phyloP scores from a whole-genome alignment of 2,888 invertebrate species.

The Allophyes oxyacanthae region DNA sequence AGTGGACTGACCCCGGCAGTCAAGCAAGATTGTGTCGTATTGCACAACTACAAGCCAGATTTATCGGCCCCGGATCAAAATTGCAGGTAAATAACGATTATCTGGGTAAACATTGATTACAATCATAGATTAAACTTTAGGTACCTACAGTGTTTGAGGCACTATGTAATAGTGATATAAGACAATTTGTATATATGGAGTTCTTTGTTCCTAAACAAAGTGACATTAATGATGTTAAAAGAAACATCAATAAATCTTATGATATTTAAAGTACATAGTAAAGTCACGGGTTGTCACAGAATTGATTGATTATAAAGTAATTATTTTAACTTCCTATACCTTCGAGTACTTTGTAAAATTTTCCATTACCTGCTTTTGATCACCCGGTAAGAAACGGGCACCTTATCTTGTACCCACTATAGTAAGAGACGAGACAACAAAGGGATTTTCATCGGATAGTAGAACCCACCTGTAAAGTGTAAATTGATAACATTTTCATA shows the following conservation, averaged over 20 bases:
- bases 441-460: too few relatives aligned
- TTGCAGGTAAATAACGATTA: slow-evolving; percentile 47
- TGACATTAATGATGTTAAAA: slow-evolving; percentile 6
- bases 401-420: too few relatives aligned
- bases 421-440: too few relatives aligned
- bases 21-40: slow-evolving; percentile 53
- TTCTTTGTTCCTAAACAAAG: slow-evolving; percentile 22
- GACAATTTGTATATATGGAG: slow-evolving; percentile 5
- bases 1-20: slow-evolving; percentile 58
- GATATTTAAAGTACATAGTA: too few relatives aligned
- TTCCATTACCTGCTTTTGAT: too few relatives aligned
- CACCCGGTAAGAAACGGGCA: too few relatives aligned
- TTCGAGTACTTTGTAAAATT: too few relatives aligned
- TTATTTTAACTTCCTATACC: too few relatives aligned
- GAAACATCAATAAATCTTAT: not conserved
- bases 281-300: too few relatives aligned
- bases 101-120: slow-evolving; percentile 34
- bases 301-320: too few relatives aligned
- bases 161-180: slow-evolving; percentile 13
- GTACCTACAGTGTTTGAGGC: slow-evolving; percentile 6
- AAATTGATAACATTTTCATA: too few relatives aligned
- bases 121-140: slow-evolving; percentile 19
- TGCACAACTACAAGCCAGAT: slow-evolving; percentile 56
- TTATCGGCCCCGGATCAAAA: slow-evolving; percentile 45
- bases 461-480: too few relatives aligned